phyloP scores from a whole-genome alignment of 2,113 vertebrate genomes.

The Plectropomus leopardus region DNA sequence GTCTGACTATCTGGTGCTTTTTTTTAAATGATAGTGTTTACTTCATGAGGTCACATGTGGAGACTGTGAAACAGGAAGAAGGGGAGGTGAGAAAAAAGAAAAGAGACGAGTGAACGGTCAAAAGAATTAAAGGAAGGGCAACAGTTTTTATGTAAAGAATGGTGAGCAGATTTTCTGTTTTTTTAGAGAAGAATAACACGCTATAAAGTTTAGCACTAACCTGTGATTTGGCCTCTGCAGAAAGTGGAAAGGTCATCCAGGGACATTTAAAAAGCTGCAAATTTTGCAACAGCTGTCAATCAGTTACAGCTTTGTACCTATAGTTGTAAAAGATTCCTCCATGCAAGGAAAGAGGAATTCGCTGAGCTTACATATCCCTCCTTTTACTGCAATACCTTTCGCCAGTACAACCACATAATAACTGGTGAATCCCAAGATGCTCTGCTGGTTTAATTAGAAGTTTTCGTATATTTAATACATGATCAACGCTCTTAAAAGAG shows the following conservation, averaged over 20 bases:
- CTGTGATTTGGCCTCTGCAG: neutral
- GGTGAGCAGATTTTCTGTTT: neutral
- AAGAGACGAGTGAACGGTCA: neutral
- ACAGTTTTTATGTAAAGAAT: neutral
- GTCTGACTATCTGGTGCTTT: neutral
- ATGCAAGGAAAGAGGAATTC: neutral
- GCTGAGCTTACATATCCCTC: neutral
- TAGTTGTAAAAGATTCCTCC: neutral
- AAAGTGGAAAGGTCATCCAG: neutral
- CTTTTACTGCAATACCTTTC: neutral
- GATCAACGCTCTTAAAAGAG: neutral
- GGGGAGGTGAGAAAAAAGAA: neutral
- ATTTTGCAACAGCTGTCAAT: constrained; percentile 19
- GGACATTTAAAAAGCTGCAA: neutral
- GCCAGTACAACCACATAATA: neutral
- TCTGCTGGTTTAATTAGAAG: neutral
- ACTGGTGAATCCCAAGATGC: neutral
- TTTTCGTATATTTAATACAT: too few relatives aligned
- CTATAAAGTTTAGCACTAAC: neutral
- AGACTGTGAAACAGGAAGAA: neutral
- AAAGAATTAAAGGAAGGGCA: neutral
- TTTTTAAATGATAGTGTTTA: neutral
- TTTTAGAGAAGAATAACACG: neutral
- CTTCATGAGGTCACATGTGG: neutral
- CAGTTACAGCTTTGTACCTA: neutral